Base-by-base conservation (phyloP, 2,113 vertebrate genomes). In the Monarcha castaneiventris region DNA sequence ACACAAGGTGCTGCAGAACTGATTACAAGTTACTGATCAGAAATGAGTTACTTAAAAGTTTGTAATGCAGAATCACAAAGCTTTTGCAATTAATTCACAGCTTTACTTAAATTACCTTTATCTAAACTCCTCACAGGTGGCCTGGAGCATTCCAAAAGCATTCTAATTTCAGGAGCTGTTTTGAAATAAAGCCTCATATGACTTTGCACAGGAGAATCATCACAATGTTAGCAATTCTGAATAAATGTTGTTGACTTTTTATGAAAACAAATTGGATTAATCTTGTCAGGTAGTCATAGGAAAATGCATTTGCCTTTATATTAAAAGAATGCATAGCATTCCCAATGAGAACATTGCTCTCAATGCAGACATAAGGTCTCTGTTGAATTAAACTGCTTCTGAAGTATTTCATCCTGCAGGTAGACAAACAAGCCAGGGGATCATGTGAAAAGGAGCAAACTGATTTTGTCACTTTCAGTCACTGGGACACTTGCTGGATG, bases 261-360 rank as follows among this genome's bases (percentile, higher is more conserved):
- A 74, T 93, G 87, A 95, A 88, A 93, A 96, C 91, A 97, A 96
- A 97, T 96, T 89, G 83, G 89, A 94, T 97, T 97, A 95, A 95
- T 92, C 79, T 91, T 8, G 20, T 89, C 92, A 92, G 37, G 94
- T 96, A 96, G 73, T 95, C 71, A 92, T n/a, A 93, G 79, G 68
- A 89, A 94, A 96, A 74, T 41, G 39, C 80, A 95, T 97, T 97
- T 97, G 71, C 91, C 85, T 95, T 94, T 94, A 92, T 94, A 96
- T 95, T 92, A 75, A 94, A 92, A 77, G 84, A 84, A 68, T 62
- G 35, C 35, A 7, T 76, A 74, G 81, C 54, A 2, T 94, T 62
- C 88, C 83, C 58, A 79, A 26, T 72, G 91, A 61, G 94, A 71
- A 92, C 54, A 68, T 91, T 90, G 25, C 90, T 94, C 66, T 41